phyloP scores from a whole-genome alignment of 2,797 vertebrate species.

The Diglossa cyanea region DNA sequence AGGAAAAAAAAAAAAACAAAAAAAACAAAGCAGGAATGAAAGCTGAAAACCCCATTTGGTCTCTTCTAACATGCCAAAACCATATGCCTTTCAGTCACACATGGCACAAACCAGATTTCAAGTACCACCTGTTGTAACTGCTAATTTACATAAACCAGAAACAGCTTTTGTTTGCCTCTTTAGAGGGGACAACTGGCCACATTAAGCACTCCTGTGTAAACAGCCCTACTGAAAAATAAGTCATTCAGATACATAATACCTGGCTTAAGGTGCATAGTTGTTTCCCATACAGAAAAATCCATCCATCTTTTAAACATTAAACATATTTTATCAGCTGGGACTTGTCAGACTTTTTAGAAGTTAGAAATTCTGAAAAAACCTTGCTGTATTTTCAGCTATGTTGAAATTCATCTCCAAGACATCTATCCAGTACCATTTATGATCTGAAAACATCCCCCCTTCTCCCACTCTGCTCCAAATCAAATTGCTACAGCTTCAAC shows the following conservation, averaged over 20 bases:
- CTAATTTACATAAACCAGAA: neutral
- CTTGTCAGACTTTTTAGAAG: neutral
- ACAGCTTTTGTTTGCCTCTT: neutral
- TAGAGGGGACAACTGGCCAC: neutral
- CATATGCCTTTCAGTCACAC: neutral
- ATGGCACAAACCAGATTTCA: neutral
- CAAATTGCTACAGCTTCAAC: neutral
- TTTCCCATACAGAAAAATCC: neutral
- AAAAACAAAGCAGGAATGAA: neutral
- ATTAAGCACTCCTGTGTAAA: neutral
- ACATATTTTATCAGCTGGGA: neutral
- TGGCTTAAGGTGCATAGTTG: neutral
- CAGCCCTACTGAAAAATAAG: neutral
- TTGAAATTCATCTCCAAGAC: neutral
- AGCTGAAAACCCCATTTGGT: neutral
- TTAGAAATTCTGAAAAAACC: neutral
- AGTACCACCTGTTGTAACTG: neutral
- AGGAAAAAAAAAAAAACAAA: neutral
- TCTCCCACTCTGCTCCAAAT: neutral
- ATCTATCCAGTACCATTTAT: neutral
- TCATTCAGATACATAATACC: neutral
- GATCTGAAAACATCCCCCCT: neutral
- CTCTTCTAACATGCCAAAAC: neutral
- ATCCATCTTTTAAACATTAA: neutral
- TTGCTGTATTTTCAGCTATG: neutral